A percentile compares a stretch with the other conserved stretches of the same genome.
Conservation (phyloP, 2,797 vertebrate species). For the Coregonus suidteri region DNA sequence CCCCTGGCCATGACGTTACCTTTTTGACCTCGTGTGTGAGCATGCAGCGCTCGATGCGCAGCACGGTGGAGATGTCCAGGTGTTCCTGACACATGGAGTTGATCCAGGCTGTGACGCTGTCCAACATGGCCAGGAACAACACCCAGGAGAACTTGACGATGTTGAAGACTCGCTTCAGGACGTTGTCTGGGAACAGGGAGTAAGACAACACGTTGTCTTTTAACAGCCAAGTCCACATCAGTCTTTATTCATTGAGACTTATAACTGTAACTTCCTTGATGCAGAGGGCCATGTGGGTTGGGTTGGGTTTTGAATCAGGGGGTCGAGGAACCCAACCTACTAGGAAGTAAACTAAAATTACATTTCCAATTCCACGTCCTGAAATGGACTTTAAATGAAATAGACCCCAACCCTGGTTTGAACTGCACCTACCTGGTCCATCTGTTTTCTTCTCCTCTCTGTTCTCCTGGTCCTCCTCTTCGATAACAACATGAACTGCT, state of each 20-base stretch:
- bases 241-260: neutral
- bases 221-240: neutral
- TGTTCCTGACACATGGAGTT: conserved; percentile 90
- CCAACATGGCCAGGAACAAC: conserved; percentile 87
- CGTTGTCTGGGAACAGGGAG: conserved; percentile 78
- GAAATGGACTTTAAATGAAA: neutral
- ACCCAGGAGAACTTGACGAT: conserved; percentile 92
- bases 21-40: conserved; percentile 92
- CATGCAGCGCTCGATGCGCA: conserved; percentile 91
- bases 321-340: neutral
- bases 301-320: neutral
- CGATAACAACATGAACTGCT: conserved; percentile 69
- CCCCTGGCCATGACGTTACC: conserved; percentile 66
- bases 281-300: neutral
- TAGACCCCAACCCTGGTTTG: neutral
- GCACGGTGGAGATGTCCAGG: conserved; percentile 91
- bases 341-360: neutral
- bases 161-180: conserved; percentile 88
- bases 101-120: conserved; percentile 92
- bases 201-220: neutral
- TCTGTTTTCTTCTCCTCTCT: conserved; percentile 73
- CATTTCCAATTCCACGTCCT: neutral
- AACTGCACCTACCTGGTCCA: conserved; percentile 79
- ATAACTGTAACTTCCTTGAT: too few relatives aligned
- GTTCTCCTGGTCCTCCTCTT: conserved; percentile 76